A percentile compares a stretch with the other conserved stretches of the same genome.
These are phyloP conservation scores for Leptinotarsa juncta DNA, from an alignment of 2,888 invertebrate species.

Conservation along the genomic window DNA sequence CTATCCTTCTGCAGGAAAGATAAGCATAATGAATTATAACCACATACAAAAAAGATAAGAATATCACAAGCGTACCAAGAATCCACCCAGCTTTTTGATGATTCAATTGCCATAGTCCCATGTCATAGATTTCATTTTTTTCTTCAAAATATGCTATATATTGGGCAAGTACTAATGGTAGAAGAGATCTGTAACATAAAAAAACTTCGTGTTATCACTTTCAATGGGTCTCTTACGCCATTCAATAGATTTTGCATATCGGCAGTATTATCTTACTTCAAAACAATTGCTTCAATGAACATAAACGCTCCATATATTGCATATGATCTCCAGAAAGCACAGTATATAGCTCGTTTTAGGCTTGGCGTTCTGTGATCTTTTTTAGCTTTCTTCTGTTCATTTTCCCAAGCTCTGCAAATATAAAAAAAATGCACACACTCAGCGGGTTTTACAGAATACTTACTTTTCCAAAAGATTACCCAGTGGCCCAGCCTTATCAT, in stretches of 20 bases:
- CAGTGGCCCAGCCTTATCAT: conserved; percentile 72
- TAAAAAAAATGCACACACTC: conserved; percentile 34
- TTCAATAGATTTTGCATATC: conserved; percentile 63
- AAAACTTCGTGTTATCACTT: neutral
- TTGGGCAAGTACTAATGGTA: conserved; percentile 72
- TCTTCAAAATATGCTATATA: conserved; percentile 71
- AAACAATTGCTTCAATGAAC: conserved; percentile 69
- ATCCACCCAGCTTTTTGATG: conserved; percentile 71
- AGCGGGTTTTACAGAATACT: conserved; percentile 59
- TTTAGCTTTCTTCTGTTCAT: conserved; percentile 65
- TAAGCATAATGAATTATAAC: conserved; percentile 75
- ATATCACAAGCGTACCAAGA: conserved; percentile 73
- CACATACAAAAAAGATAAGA: conserved; percentile 70
- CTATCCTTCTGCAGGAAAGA: conserved; percentile 73
- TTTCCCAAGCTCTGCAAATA: conserved; percentile 69
- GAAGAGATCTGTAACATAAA: conserved; percentile 54
- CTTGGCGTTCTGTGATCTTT: conserved; percentile 67
- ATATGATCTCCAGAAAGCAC: conserved; percentile 72
- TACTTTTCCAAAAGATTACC: conserved; percentile 73
- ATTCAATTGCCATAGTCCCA: conserved; percentile 18
- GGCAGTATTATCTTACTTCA: conserved; percentile 68
- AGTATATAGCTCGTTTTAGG: conserved; percentile 70
- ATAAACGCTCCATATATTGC: conserved; percentile 71
- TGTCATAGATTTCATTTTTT: conserved; percentile 6
- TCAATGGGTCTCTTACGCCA: neutral